Base-by-base conservation (phyloP, 2,888 invertebrate species). In the Piscicola geometra region DNA sequence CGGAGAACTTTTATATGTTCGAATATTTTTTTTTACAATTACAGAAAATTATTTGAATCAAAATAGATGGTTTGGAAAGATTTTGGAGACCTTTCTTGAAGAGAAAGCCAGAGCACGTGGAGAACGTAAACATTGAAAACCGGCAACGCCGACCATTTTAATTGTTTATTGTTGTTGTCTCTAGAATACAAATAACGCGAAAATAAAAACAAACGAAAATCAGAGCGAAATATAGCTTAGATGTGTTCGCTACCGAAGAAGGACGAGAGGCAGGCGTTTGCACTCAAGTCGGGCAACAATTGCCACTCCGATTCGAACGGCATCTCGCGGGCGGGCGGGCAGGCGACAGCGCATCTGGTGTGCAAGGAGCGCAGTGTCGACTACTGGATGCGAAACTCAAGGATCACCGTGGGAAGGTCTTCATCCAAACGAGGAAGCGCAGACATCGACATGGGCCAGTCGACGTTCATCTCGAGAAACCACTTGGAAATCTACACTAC, bases 361-460 rank as follows among this genome's bases (percentile, higher is more conserved):
- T 75, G 75, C 66, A 60, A 71, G 32, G 70, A 77, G 36, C 60
- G 71, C 71, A 50, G 32, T 32, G 75, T 94, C 87, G 93, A 94
- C 88, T 94, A 93, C 87, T 89, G 92, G 87, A 92, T 94, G 86
- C 89, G 92, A 81, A 92, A 93, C 86, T 91, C 91, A 86, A 90
- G 91, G 84, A 91, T 93, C 84, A 90, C 91, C 82, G 94, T 97
- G 86, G 97, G 97, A 79, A 90, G 97, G 82, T 97, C 96, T 88
- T 94, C 94, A 85, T 93, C 93, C 86, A 92, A 93, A 85, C 95
- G 96, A 83, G 94, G 94, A 82, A 92, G 93, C 87, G 96, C 97
- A 83, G 96, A 97, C 88, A 94, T 97, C 84, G 94, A 96, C 89
- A 96, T 97, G 91, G 96, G 96, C 85, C 94, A 94, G 87, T 95